Base-by-base conservation (phyloP, 2,797 vertebrate species). In the Pantherophis vulpinus region DNA sequence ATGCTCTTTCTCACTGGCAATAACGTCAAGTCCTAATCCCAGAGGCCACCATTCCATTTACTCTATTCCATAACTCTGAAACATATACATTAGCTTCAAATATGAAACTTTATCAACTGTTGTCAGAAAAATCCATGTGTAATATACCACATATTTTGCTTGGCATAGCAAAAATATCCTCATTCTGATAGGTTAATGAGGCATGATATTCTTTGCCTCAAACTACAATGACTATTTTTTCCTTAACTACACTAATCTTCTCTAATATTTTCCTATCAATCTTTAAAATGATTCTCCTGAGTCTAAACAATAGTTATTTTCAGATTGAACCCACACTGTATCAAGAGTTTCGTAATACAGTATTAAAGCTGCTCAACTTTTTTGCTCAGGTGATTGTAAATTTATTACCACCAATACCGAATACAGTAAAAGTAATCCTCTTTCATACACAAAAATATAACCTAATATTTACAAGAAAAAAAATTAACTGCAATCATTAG, bases 101-200 rank as follows among this genome's bases (percentile, higher is more conserved):
- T 42, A 42, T 61, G 20, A 94, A 95, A 89, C 20, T 92, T 87
- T 89, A 61, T 79, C 58, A 93, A 93, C 61, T 54, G 0, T 0
- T 94, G 37, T 91, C 58, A 92, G 79, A 91, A 96, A 95, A 94
- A 89, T 87, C 32, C 61, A 58, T 60, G 37, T 63, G 59, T 47
- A 74, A 1, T 37, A 58, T 32, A 93, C 83, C 29, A 25, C 18
- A 91, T 59, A 66, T 4, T 79, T 91, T 91, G 61, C 7, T 27
- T 51, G 66, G 27, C 58, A 32, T 3, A 18, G 59, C 66, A 91
- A 96, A 95, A 94, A 92, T 27, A 42, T 11, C 12, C 59, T 93
- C 12, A 88, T 27, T 93, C 20, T 14, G n/a, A 61, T 61, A 89
- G 59, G 92, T 94, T 87, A 54, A 90, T 91, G 86, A 93, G 8